Evolutionary conservation across 2,888 invertebrate genomes (phyloP), one percentile per base, ranked within the genome.

Genomic region (Trisateles emortualis): DNA sequence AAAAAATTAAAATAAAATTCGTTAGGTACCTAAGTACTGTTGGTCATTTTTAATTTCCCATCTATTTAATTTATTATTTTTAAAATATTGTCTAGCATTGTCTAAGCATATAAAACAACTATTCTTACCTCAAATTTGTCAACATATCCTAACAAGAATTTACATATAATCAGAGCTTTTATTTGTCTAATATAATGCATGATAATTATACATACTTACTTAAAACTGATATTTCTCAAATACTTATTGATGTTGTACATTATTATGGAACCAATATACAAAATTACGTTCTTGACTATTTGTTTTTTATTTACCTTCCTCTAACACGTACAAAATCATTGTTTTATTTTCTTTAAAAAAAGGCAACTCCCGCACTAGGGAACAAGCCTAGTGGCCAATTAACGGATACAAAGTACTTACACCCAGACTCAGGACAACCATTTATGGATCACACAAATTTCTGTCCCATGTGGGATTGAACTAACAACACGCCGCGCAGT

Each of bases 221-320:
- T 26, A 26, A 3, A 61, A 57, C 50, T 51, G 61, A 64, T 69
- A 72, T 61, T 64, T 73, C 58, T 38, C 60, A 50, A 68, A 59
- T 74, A n/a, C n/a, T n/a, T n/a, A 71, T 79, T 64, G 74, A 77
- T 79, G 78, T 79, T 74, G 80, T 71, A 66, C 32, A 66, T 52
- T 66, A 59, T n/a, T 83, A 72, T 75, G 78, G 81, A 71, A 81
- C 82, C 82, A 83, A 81, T 81, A 76, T 76, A 77, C 66, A 77
- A 76, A 8, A 74, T 78, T 74, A 71, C 68, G 63, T 74, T 72
- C 77, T 66, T 64, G 52, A 68, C 50, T 59, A 64, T 14, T 55
- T 51, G 19, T 50, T 41, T 57, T 45, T 14, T 43, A 61, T 64
- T 61, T 17, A 26, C 8, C 11, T 11, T 5, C 3, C n/a, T n/a